Evolutionary conservation across 2,113 vertebrate genomes (phyloP).

Genomic region (Calidris pygmaea): DNA sequence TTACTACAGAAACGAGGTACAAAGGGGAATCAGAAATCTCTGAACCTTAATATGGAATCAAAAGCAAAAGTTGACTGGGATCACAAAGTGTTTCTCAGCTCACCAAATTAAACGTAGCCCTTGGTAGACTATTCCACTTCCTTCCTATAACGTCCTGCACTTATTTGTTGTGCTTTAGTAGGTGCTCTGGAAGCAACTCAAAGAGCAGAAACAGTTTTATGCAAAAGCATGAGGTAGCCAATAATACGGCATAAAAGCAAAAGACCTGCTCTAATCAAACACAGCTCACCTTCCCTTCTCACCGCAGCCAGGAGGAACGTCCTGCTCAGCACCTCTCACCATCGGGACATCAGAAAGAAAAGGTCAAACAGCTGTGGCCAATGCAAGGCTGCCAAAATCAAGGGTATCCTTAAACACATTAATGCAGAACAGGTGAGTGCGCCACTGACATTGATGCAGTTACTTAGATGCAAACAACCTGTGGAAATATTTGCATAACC

Average conservation of each 20-base stretch:
- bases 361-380: neutral
- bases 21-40: neutral
- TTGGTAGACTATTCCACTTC: neutral
- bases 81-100: neutral
- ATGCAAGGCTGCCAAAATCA: neutral
- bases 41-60: neutral
- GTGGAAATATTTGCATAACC: conserved; percentile 8
- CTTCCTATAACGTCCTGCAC: neutral
- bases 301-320: neutral
- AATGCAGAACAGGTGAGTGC: neutral
- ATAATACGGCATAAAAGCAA: neutral
- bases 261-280: neutral
- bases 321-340: neutral
- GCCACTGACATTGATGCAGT: neutral
- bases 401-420: neutral
- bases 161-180: neutral
- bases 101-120: neutral
- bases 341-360: neutral
- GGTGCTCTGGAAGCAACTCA: neutral
- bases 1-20: neutral
- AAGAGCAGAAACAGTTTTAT: neutral
- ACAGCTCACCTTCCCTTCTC: neutral
- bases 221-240: neutral
- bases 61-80: neutral
- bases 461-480: neutral